These are phyloP conservation scores for Belgica antarctica DNA, from an alignment of 2,888 invertebrate species.

Conservation along the genomic window DNA sequence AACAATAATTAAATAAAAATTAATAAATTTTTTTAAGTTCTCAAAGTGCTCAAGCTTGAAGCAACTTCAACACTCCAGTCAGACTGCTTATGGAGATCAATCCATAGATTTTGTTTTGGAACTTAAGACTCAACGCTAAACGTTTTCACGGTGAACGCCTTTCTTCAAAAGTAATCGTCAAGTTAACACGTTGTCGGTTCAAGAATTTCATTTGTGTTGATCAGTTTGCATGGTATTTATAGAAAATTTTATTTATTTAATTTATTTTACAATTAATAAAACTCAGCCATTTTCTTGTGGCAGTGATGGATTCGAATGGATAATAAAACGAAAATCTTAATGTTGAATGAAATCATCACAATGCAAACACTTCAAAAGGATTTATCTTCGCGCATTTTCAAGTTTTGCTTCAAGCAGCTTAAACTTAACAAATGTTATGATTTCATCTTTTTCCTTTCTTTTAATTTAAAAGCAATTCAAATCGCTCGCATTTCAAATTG, in stretches of 20 bases:
- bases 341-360: background rate
- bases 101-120: too few relatives aligned
- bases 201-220: background rate
- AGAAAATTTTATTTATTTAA: conserved; percentile 9
- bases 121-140: too few relatives aligned
- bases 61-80: too few relatives aligned
- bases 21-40: too few relatives aligned
- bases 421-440: background rate
- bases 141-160: too few relatives aligned
- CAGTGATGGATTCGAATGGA: background rate
- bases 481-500: too few relatives aligned
- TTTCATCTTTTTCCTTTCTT: background rate
- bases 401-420: background rate
- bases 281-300: background rate
- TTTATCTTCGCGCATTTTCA: background rate
- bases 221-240: too few relatives aligned
- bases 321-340: background rate
- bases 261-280: conserved; percentile 8
- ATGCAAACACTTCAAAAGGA: background rate
- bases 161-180: too few relatives aligned
- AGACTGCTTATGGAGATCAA: too few relatives aligned
- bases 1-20: too few relatives aligned
- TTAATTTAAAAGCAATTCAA: background rate
- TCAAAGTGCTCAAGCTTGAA: too few relatives aligned
- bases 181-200: too few relatives aligned